phyloP scores from a whole-genome alignment of 2,113 vertebrate species.

The Nesoenas mayeri region DNA sequence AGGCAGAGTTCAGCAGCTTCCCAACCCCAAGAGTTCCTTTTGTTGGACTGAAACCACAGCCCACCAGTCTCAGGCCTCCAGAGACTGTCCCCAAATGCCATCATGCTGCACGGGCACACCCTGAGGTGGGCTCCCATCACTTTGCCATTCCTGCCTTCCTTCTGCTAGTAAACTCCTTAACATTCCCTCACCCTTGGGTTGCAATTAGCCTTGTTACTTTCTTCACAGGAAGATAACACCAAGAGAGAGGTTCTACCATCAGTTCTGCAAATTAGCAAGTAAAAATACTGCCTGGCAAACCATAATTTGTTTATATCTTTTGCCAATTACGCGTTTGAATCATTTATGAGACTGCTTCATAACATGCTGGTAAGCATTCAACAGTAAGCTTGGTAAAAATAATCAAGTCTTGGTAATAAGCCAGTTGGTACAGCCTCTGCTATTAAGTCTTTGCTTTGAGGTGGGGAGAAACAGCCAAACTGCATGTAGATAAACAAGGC shows the following conservation, averaged over 20 bases:
- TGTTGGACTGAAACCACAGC: not conserved
- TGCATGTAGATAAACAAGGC: not conserved
- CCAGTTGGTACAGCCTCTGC: not conserved
- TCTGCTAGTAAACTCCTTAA: not conserved
- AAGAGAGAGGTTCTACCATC: not conserved
- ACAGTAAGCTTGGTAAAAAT: slow-evolving; percentile 13
- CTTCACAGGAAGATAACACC: not conserved
- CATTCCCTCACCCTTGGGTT: not conserved
- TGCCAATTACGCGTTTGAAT: slow-evolving; percentile 40
- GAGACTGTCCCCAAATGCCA: not conserved
- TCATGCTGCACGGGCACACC: rapidly evolving
- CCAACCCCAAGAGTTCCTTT: not conserved
- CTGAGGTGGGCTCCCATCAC: rapidly evolving
- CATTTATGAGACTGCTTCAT: not conserved
- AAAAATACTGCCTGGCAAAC: not conserved
- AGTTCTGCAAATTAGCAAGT: not conserved
- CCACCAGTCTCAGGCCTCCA: not conserved
- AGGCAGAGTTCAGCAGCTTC: not conserved
- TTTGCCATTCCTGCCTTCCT: not conserved
- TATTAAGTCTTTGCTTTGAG: not conserved
- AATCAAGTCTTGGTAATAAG: slow-evolving; percentile 1
- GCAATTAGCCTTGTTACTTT: not conserved
- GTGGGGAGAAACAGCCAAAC: not conserved
- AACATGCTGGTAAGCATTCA: slow-evolving; percentile 1
- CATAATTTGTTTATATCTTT: slow-evolving; percentile 9